These are phyloP conservation scores for Cossypha dichroa DNA, from an alignment of 2,797 vertebrate genomes.

Conservation along the genomic window DNA sequence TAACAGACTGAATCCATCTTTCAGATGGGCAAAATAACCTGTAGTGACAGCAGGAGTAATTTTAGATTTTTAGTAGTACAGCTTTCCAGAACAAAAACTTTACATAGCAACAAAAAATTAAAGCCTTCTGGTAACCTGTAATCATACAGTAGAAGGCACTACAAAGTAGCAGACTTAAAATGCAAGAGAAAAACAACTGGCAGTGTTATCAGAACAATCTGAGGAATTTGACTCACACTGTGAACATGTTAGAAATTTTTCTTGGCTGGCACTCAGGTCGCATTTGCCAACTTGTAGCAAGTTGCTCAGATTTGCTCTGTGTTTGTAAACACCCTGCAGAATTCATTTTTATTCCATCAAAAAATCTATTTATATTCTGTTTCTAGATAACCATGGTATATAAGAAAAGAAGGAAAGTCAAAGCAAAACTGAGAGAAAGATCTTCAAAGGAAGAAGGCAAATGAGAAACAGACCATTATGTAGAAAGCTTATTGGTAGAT, in stretches of 20 bases:
- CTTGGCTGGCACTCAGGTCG: not conserved
- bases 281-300: not conserved
- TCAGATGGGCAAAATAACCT: not conserved
- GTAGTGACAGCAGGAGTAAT: not conserved
- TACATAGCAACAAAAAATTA: not conserved
- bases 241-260: not conserved
- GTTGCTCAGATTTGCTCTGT: not conserved
- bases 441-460: not conserved
- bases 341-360: not conserved
- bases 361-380: not conserved
- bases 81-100: not conserved
- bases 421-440: not conserved
- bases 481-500: not conserved
- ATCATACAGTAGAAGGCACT: not conserved
- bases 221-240: not conserved
- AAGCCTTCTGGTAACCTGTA: not conserved
- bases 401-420: not conserved
- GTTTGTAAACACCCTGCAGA: constrained; percentile 21
- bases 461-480: not conserved
- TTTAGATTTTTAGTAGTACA: not conserved
- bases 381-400: not conserved
- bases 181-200: not conserved
- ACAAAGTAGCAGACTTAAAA: not conserved
- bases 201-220: not conserved
- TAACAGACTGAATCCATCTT: not conserved